Conservation (phyloP, 2,797 vertebrate genomes). For the Gallinago nigripennis region DNA sequence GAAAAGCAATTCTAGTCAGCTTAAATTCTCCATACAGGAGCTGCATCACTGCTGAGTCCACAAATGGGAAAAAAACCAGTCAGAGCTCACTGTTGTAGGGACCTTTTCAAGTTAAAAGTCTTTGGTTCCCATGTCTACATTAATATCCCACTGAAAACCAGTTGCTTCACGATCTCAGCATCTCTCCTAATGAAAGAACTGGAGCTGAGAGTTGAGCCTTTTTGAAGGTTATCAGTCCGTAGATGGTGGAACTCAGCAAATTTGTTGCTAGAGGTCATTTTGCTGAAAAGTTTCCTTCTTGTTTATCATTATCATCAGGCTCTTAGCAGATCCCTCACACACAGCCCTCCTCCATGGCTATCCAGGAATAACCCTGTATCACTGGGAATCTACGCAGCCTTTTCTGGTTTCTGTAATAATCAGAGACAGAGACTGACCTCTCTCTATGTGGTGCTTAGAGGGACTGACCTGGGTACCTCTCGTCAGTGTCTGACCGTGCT, state of each 20-base stretch:
- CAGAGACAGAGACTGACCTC: not conserved
- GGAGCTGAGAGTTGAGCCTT: not conserved
- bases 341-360: not conserved
- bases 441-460: not conserved
- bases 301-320: not conserved
- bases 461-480: not conserved
- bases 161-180: not conserved
- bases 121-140: not conserved
- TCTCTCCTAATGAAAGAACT: not conserved
- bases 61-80: not conserved
- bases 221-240: not conserved
- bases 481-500: fast-evolving
- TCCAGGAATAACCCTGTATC: not conserved
- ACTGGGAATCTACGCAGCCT: not conserved
- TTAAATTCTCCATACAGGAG: conserved; percentile 39
- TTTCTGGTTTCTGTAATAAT: not conserved
- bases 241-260: not conserved
- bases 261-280: not conserved
- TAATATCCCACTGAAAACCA: not conserved
- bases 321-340: not conserved
- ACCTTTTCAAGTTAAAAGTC: conserved; percentile 43
- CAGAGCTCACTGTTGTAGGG: not conserved
- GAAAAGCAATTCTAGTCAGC: conserved; percentile 40
- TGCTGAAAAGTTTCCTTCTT: not conserved
- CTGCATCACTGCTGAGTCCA: not conserved